A percentile compares a stretch with the other conserved stretches of the same genome.
Evolutionary conservation across 2,888 invertebrate species (phyloP).

Genomic region (Antheraea assamensis): DNA sequence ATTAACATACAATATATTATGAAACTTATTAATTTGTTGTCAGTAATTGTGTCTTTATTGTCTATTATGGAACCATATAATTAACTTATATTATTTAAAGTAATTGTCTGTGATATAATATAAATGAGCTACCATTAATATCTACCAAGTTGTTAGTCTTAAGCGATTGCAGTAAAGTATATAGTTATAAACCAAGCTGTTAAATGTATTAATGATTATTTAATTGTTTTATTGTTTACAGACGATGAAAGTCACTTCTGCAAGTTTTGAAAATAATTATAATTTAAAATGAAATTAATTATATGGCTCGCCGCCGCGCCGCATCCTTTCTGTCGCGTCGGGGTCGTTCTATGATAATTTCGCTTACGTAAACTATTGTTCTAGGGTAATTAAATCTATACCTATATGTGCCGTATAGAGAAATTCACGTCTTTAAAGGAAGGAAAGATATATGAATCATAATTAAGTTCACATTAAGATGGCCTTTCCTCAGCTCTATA

Average conservation of each 20-base stretch:
- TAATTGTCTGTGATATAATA: slow-evolving; percentile 1
- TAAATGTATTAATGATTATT: background rate
- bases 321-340: background rate
- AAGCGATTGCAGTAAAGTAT: background rate
- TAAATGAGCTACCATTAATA: background rate
- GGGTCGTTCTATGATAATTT: slow-evolving; percentile 42
- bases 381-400: slow-evolving; percentile 45
- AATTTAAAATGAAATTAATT: slow-evolving; percentile 27
- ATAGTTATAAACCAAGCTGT: background rate
- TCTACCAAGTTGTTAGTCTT: background rate
- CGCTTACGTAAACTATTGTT: slow-evolving; percentile 55
- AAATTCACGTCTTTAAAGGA: slow-evolving; percentile 41
- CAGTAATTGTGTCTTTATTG: background rate
- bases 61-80: background rate
- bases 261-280: slow-evolving; percentile 23
- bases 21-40: background rate
- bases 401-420: slow-evolving; percentile 43
- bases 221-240: background rate
- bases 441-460: slow-evolving; percentile 29
- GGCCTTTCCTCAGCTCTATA: slow-evolving; percentile 34
- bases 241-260: slow-evolving; percentile 10
- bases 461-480: slow-evolving; percentile 33
- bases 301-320: slow-evolving; percentile 24
- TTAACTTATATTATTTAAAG: background rate
- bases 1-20: background rate